Percentiles rank a stretch among this genome's conserved stretches.
Evolutionary conservation across 2,888 invertebrate genomes (phyloP).

Genomic region (Cylindroiulus punctatus): DNA sequence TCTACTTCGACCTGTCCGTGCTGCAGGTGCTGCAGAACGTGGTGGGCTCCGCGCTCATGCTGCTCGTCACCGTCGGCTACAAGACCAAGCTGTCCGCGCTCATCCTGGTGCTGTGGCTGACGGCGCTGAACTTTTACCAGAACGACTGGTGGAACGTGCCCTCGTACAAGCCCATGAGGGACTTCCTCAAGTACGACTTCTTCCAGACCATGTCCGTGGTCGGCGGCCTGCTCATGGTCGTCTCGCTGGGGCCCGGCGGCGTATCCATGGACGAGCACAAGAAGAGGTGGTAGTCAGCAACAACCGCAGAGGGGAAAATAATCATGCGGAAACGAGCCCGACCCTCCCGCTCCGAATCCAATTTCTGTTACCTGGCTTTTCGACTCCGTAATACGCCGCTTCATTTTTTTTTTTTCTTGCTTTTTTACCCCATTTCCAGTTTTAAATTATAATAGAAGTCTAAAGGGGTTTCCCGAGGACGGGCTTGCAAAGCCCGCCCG

Average conservation of each 20-base stretch:
- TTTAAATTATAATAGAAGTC: too few relatives aligned
- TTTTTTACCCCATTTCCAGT: too few relatives aligned
- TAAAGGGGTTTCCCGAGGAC: too few relatives aligned
- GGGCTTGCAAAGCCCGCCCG: too few relatives aligned
- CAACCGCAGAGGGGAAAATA: not conserved
- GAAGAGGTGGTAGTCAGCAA: slow-evolving; percentile 84
- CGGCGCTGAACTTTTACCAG: slow-evolving; percentile 92
- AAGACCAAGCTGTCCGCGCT: slow-evolving; percentile 98
- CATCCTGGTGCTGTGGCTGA: slow-evolving; percentile 87
- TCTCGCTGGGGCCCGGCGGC: slow-evolving; percentile 96
- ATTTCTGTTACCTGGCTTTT: too few relatives aligned
- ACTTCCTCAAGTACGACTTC: slow-evolving; percentile 99
- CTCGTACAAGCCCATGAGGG: slow-evolving; percentile 92
- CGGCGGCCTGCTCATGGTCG: slow-evolving; percentile 98
- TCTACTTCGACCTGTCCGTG: slow-evolving; percentile 91
- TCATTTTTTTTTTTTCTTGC: too few relatives aligned
- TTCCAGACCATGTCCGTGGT: slow-evolving; percentile 97
- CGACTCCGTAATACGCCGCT: too few relatives aligned
- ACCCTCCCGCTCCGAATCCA: not conserved
- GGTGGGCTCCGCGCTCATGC: slow-evolving; percentile 92
- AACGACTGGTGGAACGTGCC: slow-evolving; percentile 99
- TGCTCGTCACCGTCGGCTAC: slow-evolving; percentile 95
- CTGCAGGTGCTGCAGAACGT: slow-evolving; percentile 91
- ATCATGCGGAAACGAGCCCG: not conserved
- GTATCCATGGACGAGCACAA: slow-evolving; percentile 99